These are phyloP conservation scores for Ips typographus DNA, from an alignment of 1,140 invertebrate genomes.

Conservation along the genomic window DNA sequence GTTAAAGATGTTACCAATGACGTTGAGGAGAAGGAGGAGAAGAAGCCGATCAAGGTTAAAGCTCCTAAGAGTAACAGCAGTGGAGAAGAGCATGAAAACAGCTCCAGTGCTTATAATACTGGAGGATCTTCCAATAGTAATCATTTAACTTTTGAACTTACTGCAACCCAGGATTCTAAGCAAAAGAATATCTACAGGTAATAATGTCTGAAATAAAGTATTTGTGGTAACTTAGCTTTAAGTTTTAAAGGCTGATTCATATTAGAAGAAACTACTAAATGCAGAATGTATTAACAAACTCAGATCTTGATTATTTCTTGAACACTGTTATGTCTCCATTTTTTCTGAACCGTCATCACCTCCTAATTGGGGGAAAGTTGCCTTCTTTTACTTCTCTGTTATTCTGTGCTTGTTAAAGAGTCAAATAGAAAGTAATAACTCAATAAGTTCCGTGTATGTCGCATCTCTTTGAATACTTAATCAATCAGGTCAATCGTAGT, in stretches of 20 bases:
- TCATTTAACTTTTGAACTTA: constrained; percentile 63
- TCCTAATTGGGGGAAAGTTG: too few species aligned
- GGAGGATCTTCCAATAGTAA: constrained; percentile 75
- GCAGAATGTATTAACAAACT: too few species aligned
- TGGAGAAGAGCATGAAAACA: constrained; percentile 63
- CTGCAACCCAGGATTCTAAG: constrained; percentile 54
- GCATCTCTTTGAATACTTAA: too few species aligned
- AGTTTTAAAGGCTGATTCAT: background rate
- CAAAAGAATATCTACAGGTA: constrained; percentile 52
- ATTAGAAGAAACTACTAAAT: too few species aligned
- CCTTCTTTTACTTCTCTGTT: too few species aligned
- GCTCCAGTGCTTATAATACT: constrained; percentile 76
- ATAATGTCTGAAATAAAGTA: background rate
- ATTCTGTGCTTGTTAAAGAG: too few species aligned
- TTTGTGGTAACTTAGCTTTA: background rate
- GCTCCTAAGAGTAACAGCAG: constrained; percentile 57
- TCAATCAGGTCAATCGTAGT: too few species aligned
- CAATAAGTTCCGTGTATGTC: too few species aligned
- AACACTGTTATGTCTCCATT: too few species aligned
- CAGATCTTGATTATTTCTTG: too few species aligned
- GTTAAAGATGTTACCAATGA: constrained; percentile 40
- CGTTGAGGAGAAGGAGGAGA: constrained; percentile 32
- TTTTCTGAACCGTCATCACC: too few species aligned
- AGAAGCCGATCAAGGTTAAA: constrained; percentile 41
- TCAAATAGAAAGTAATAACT: too few species aligned